These are phyloP conservation scores for Catagonus wagneri DNA, from an alignment of 2,113 vertebrate genomes.

Conservation along the genomic window DNA sequence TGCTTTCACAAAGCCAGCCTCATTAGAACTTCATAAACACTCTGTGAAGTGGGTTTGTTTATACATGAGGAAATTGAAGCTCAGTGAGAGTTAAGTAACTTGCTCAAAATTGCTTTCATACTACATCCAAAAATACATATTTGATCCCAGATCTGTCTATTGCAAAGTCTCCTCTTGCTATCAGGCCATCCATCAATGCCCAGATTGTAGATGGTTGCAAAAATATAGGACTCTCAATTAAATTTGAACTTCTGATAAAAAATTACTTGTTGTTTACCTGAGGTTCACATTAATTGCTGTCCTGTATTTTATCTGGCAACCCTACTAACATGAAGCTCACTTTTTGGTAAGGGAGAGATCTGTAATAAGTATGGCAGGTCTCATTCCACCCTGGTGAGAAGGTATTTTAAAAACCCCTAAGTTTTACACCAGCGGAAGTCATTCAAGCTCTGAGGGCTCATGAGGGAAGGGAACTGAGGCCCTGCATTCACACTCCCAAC, in stretches of 20 bases:
- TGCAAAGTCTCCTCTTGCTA: not conserved
- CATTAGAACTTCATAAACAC: not conserved
- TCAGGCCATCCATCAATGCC: not conserved
- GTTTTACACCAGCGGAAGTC: not conserved
- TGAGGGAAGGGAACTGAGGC: not conserved
- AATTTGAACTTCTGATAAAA: not conserved
- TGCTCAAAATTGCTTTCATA: not conserved
- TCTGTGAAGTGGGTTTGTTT: not conserved
- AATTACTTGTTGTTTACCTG: not conserved
- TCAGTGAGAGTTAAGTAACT: slow-evolving; percentile 24
- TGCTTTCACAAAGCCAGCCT: not conserved
- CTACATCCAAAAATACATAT: not conserved
- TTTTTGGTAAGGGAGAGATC: not conserved
- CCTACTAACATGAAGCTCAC: not conserved
- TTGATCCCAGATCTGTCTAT: not conserved
- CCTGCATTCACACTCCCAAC: not conserved
- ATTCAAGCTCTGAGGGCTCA: not conserved
- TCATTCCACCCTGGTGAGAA: not conserved
- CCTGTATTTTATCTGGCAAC: not conserved
- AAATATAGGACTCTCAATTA: not conserved
- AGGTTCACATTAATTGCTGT: not conserved
- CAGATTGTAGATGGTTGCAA: not conserved
- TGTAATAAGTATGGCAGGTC: not conserved
- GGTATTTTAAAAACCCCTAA: not conserved
- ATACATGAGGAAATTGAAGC: not conserved